Evolutionary conservation across 2,797 vertebrate genomes (phyloP), one percentile per base, ranked within the genome.

Genomic region (Anguilla obscura): DNA sequence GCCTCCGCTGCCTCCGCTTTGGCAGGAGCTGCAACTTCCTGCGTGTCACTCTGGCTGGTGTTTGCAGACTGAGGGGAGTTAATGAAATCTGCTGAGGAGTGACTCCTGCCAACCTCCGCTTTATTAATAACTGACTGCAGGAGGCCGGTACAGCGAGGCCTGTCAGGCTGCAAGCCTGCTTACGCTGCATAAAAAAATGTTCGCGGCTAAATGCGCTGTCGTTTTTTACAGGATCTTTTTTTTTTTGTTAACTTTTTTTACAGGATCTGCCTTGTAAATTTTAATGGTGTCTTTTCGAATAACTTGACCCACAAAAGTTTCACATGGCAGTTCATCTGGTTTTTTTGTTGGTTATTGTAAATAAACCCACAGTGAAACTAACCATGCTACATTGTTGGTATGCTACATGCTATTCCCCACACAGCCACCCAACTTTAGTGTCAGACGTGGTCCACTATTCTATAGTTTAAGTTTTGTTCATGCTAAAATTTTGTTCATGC

Each of bases 31-130:
- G 30, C 6, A 16, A 27, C 85, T 50, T 63, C 40, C 52, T 80
- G 60, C 48, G 87, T 88, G 69, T 86, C 71, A 63, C 36, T 85
- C 48, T 58, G 66, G 52, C 84, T 79, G n/a, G 71, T 80, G 52
- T 45, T 33, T 86, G 66, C 74, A 50, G 33, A 85, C 36, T 85
- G 84, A 79, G 83, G 40, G 40, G 66, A 88, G 84, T 86, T 86
- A 86, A 80, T 86, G 54, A 76, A 85, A 86, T 88, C 52, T 86
- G 87, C 87, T 79, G 87, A 88, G 76, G 80, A 80, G 30, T 66
- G 56, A 50, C 71, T 86, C 84, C 84, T 63, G 71, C 52, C 56
- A 85, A n/a, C 54, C 18, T 60, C 36, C 16, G 48, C 54, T 36
- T 79, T 86, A 85, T 85, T 86, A 82, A 86, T 85, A 58, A 85